Conservation (phyloP, 2,113 vertebrate genomes). For the Mobula hypostoma region DNA sequence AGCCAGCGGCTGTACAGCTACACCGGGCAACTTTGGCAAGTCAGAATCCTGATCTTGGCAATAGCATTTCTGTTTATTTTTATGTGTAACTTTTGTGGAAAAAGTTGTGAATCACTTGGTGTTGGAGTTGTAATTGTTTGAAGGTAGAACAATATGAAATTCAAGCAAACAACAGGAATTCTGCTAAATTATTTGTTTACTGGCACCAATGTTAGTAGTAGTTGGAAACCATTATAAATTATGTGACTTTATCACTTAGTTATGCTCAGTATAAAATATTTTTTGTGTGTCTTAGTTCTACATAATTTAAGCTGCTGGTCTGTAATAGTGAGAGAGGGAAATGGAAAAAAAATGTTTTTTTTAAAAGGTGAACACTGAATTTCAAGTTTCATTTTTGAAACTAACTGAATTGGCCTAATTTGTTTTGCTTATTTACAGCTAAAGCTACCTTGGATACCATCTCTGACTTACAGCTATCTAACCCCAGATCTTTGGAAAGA, state of each 20-base stretch:
- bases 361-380: conserved; percentile 47
- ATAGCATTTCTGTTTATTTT: background rate
- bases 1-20: conserved; percentile 89
- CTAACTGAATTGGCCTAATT: background rate
- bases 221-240: background rate
- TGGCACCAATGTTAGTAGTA: background rate
- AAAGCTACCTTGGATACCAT: no score
- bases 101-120: background rate
- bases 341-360: conserved; percentile 51
- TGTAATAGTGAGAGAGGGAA: conserved; percentile 54
- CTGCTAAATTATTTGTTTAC: background rate
- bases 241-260: background rate
- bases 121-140: background rate
- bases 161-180: no score
- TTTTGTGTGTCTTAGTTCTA: conserved; percentile 55
- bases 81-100: background rate
- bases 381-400: background rate
- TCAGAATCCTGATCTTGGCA: background rate
- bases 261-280: background rate
- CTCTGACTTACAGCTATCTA: no score
- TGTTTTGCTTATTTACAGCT: background rate
- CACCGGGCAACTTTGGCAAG: conserved; percentile 92
- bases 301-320: conserved; percentile 57
- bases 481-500: no score
- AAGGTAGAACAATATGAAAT: background rate